A percentile compares a stretch with the other conserved stretches of the same genome.
phyloP scores from a whole-genome alignment of 2,888 invertebrate species.

The Heterodera filipjevi region DNA sequence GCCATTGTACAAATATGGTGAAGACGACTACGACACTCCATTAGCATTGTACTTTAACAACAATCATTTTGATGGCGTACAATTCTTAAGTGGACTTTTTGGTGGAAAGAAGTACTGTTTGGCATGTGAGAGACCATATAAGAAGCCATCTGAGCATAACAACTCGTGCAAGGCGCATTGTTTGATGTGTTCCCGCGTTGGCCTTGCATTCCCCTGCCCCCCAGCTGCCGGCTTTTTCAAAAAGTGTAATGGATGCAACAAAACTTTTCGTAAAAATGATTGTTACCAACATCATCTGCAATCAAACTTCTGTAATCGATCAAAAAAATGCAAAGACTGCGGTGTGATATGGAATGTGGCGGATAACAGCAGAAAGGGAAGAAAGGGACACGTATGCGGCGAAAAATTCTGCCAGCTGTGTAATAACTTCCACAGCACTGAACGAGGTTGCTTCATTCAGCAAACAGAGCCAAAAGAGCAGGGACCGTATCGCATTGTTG shows the following conservation, averaged over 20 bases:
- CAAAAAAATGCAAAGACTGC: background rate
- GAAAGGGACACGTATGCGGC: background rate
- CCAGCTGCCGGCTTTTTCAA: background rate
- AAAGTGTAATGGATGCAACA: background rate
- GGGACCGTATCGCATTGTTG: background rate
- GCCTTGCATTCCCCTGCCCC: background rate
- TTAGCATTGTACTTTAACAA: background rate
- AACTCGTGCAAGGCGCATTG: background rate
- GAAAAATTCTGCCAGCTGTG: background rate
- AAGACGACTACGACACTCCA: background rate
- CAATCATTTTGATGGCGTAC: slow-evolving; percentile 8
- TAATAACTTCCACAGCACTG: background rate
- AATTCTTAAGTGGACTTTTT: background rate
- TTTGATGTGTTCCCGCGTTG: background rate
- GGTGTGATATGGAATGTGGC: background rate
- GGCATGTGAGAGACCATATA: background rate
- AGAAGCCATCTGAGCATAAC: background rate
- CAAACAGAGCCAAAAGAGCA: background rate
- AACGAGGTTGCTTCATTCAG: slow-evolving; percentile 11
- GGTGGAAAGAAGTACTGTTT: background rate
- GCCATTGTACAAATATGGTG: background rate
- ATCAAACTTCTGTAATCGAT: background rate
- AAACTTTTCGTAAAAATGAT: background rate
- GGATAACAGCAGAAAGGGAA: background rate
- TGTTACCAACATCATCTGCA: background rate